phyloP scores from a whole-genome alignment of 2,888 invertebrate genomes.

The Arrhopalites spinosus region DNA sequence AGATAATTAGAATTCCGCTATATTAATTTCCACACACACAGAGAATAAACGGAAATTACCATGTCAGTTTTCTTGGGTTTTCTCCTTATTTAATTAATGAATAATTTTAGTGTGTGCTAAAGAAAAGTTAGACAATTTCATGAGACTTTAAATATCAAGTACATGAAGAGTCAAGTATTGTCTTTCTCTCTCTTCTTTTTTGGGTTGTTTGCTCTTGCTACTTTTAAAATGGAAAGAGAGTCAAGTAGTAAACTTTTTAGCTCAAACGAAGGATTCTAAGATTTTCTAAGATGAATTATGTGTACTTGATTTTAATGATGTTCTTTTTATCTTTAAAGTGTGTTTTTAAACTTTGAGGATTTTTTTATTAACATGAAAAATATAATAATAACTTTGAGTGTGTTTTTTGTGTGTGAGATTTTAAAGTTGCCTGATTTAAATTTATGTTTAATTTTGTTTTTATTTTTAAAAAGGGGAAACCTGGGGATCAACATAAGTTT shows the following conservation, averaged over 20 bases:
- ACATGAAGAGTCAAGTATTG: background rate
- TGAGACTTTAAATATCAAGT: background rate
- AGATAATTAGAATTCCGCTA: constrained; percentile 6
- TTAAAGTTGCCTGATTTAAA: too few species aligned
- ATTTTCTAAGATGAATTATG: too few species aligned
- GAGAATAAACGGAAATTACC: background rate
- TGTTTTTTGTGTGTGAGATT: too few species aligned
- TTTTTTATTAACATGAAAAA: too few species aligned
- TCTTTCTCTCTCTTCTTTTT: background rate
- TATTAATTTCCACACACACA: constrained; percentile 11
- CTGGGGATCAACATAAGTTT: constrained; percentile 85
- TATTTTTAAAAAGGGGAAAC: constrained; percentile 66
- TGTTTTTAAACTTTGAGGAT: too few species aligned
- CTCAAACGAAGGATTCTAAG: too few species aligned
- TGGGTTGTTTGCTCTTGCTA: background rate
- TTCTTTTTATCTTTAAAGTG: too few species aligned
- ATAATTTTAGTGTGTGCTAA: background rate
- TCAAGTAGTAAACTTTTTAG: too few species aligned
- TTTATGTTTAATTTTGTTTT: background rate
- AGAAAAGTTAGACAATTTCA: background rate
- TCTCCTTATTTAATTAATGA: background rate
- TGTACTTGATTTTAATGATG: too few species aligned
- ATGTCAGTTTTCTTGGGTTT: background rate
- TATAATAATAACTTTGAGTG: too few species aligned
- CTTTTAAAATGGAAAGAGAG: background rate